phyloP scores from a whole-genome alignment of 2,888 invertebrate species.

The Aplocera efformata region DNA sequence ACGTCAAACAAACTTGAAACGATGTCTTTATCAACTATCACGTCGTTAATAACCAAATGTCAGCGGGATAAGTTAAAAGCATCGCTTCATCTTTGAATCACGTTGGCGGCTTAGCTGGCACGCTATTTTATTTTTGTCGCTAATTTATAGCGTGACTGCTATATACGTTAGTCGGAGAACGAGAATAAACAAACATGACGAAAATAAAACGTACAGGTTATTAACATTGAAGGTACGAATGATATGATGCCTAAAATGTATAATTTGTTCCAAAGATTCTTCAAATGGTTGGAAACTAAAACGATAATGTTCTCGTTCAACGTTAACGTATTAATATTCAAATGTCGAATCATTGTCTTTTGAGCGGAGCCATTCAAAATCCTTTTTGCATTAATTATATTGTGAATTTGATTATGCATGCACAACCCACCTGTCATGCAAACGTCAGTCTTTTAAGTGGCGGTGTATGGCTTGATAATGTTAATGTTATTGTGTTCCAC shows the following conservation, averaged over 20 bases:
- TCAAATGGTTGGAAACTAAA: constrained; percentile 4
- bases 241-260: constrained; percentile 19
- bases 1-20: constrained; percentile 14
- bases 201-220: constrained; percentile 36
- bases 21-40: constrained; percentile 16
- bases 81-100: constrained; percentile 24
- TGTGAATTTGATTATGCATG: constrained; percentile 17
- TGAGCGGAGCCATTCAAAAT: constrained; percentile 16
- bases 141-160: constrained; percentile 56
- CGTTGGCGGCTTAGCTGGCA: constrained; percentile 47
- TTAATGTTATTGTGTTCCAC: constrained; percentile 36
- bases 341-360: constrained; percentile 19
- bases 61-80: constrained; percentile 23
- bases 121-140: constrained; percentile 60
- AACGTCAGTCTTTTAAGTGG: constrained; percentile 19
- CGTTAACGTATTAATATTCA: constrained; percentile 18
- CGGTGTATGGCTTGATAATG: constrained; percentile 28
- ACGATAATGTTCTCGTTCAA: constrained; percentile 4
- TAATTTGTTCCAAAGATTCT: not conserved
- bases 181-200: constrained; percentile 35
- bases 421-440: constrained; percentile 24
- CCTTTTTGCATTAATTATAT: constrained; percentile 17
- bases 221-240: constrained; percentile 30
- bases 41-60: constrained; percentile 21
- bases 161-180: constrained; percentile 29